Evolutionary conservation across 2,113 vertebrate genomes (phyloP), one percentile per base, ranked within the genome.

Genomic region (Garra rufa): DNA sequence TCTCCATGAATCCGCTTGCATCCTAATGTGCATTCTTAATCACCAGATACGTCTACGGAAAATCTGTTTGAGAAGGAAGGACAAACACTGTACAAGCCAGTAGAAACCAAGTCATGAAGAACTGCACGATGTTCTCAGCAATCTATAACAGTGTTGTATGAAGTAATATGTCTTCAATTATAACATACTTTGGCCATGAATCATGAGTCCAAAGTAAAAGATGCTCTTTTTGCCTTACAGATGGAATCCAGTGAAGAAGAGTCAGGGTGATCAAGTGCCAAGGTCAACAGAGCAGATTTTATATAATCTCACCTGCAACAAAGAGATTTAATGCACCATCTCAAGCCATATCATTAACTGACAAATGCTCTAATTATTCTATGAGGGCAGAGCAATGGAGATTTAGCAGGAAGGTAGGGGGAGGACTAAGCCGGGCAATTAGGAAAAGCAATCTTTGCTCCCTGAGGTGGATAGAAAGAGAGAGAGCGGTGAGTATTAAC

Each of bases 381-480:
- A 59, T 34, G 55, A 65, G 57, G 43, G 69, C 41, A 67, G 77
- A 81, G 57, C 76, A 26, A 69, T 28, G 44, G 65, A 81, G 75
- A 50, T 79, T 50, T 50, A 83, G 69, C 46, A 28, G 57, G 76
- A 59, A 69, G 84, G 28, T 34, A 74, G 74, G 73, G 84, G 52
- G 30, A 73, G 50, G 83, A 79, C 46, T 80, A 76, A 84, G 85
- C 82, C 83, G 79, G 83, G 83, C 85, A 85, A 88, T 88, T 88
- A 88, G 69, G 83, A 87, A 85, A 87, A 83, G 85, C 83, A 87
- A 85, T 83, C 83, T 85, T 85, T 87, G 55, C 75, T 88, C 70
- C 77, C 86, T 48, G 57, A 81, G 80, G 85, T 82, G 71, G 17
- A 69, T 41, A 83, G 73, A 43, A 26, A 86, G 55, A 38, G 83